These are phyloP conservation scores for Cataglyphis livida DNA, from an alignment of 2,888 invertebrate genomes.

Conservation along the genomic window DNA sequence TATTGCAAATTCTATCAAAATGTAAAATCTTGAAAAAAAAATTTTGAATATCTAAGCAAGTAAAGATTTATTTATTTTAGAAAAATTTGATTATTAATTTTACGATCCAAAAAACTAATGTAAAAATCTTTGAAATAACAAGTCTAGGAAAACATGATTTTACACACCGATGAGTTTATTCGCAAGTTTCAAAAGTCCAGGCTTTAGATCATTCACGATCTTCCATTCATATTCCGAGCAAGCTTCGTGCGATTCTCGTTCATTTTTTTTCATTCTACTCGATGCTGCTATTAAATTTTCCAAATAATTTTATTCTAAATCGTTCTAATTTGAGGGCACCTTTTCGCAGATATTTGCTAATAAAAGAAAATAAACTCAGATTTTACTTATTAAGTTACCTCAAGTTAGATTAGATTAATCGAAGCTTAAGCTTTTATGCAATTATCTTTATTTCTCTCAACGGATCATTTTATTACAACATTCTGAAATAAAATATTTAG, in stretches of 20 bases:
- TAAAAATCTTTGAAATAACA: neutral
- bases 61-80: neutral
- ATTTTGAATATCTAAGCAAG: neutral
- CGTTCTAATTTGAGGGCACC: constrained; percentile 43
- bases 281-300: constrained; percentile 3
- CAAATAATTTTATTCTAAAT: constrained; percentile 41
- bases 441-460: neutral
- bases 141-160: neutral
- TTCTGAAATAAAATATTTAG: neutral
- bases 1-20: constrained; percentile 14
- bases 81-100: neutral
- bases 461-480: neutral
- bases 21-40: neutral
- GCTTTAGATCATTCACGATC: constrained; percentile 28
- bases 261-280: neutral
- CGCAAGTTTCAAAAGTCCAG: constrained; percentile 16
- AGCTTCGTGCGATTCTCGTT: constrained; percentile 80
- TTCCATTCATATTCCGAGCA: constrained; percentile 73
- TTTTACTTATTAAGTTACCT: neutral
- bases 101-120: neutral
- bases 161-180: constrained; percentile 9
- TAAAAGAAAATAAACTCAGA: constrained; percentile 28
- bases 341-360: constrained; percentile 40
- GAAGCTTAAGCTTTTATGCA: neutral
- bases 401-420: constrained; percentile 19